Conservation (phyloP, 2,113 vertebrate species). For the Cariama cristata region DNA sequence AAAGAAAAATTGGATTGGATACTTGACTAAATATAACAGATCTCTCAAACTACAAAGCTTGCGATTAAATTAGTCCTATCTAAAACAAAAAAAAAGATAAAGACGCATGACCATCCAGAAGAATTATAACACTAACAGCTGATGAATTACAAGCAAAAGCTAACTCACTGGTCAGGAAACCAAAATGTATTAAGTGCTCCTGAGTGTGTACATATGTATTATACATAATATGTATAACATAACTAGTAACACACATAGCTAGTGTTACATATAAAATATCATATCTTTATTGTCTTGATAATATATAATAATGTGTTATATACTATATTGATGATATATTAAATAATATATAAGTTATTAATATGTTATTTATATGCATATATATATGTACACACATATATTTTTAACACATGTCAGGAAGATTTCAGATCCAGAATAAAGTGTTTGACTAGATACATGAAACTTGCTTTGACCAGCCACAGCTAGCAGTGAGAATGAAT, state of each 20-base stretch:
- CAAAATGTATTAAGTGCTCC: background rate
- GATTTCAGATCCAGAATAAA: background rate
- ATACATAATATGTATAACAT: background rate
- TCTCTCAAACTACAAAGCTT: background rate
- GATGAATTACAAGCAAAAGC: background rate
- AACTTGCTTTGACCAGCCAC: background rate
- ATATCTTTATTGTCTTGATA: background rate
- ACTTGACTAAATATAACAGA: background rate
- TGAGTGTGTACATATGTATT: background rate
- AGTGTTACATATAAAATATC: too few relatives aligned
- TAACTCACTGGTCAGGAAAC: background rate
- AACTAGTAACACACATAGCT: too few relatives aligned
- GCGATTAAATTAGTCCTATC: background rate
- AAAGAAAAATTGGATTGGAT: background rate
- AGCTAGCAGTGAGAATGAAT: background rate
- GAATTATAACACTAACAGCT: background rate
- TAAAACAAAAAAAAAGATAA: background rate
- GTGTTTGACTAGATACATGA: background rate
- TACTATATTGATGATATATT: too few relatives aligned
- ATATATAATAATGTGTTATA: too few relatives aligned
- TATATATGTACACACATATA: background rate
- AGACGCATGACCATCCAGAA: background rate
- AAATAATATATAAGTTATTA: background rate
- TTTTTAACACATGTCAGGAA: background rate
- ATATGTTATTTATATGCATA: background rate